Percentiles rank a stretch among this genome's conserved stretches.
These are phyloP conservation scores for Trichopria drosophilae DNA, from an alignment of 2,888 invertebrate genomes.

Conservation along the genomic window DNA sequence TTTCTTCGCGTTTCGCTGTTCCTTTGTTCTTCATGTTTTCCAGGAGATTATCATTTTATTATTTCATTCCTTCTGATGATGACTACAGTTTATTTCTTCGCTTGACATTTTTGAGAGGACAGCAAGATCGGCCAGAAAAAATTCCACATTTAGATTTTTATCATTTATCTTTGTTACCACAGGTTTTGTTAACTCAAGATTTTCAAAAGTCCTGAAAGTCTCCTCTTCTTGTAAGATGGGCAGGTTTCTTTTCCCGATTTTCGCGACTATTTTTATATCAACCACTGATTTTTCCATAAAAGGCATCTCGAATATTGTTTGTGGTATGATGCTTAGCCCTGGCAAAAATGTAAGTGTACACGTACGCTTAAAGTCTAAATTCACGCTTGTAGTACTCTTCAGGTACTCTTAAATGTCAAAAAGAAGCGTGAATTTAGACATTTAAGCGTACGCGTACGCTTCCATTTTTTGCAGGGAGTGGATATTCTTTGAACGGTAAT, in stretches of 20 bases:
- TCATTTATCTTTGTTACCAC: slow-evolving; percentile 46
- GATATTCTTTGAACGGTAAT: too few relatives aligned
- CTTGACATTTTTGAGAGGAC: slow-evolving; percentile 45
- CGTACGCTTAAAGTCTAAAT: too few relatives aligned
- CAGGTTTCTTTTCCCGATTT: slow-evolving; percentile 51
- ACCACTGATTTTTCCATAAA: slow-evolving; percentile 50
- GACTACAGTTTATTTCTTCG: slow-evolving; percentile 49
- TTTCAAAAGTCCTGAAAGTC: slow-evolving; percentile 52
- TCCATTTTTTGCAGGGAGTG: too few relatives aligned
- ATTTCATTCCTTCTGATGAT: too few relatives aligned
- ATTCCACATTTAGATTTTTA: slow-evolving; percentile 48
- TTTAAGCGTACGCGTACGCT: too few relatives aligned
- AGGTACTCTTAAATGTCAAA: too few relatives aligned
- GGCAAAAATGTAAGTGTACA: too few relatives aligned
- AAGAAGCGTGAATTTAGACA: too few relatives aligned
- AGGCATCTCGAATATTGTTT: slow-evolving; percentile 44
- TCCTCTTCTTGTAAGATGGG: slow-evolving; percentile 54
- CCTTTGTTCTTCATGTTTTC: too few relatives aligned
- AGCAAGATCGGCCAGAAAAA: slow-evolving; percentile 47
- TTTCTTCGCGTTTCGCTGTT: too few relatives aligned
- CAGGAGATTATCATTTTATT: too few relatives aligned
- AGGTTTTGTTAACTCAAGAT: slow-evolving; percentile 54
- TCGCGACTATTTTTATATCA: slow-evolving; percentile 49
- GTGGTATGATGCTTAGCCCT: slow-evolving; percentile 46
- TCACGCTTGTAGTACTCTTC: too few relatives aligned